Conservation (phyloP, 2,797 vertebrate genomes). For the Vespertilio murinus region DNA sequence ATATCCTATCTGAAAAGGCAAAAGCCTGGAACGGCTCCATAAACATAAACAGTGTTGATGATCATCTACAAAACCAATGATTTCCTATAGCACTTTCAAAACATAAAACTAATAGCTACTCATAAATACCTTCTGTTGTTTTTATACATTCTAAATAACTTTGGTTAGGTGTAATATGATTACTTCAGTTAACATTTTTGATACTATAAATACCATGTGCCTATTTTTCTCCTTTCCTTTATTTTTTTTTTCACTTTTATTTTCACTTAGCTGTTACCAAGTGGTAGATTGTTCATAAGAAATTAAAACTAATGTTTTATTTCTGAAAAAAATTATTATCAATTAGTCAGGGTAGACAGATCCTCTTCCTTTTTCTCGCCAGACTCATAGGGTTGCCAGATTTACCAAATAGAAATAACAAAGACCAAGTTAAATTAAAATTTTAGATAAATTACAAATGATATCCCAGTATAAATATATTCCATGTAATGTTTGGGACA, state of each 20-base stretch:
- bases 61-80: neutral
- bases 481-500: neutral
- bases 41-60: neutral
- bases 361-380: neutral
- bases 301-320: neutral
- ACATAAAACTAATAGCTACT: neutral
- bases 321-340: neutral
- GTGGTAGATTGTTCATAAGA: neutral
- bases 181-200: neutral
- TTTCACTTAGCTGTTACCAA: conserved; percentile 5
- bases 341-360: neutral
- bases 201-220: neutral
- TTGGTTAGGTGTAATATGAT: neutral
- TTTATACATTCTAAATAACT: conserved; percentile 24
- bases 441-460: conserved; percentile 28
- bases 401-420: neutral
- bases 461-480: neutral
- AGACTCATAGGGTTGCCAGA: neutral
- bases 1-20: neutral
- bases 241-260: neutral
- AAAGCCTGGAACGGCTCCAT: neutral
- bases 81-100: conserved; percentile 25
- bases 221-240: neutral
- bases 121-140: neutral
- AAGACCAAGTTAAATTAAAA: neutral